Evolutionary conservation across 2,888 invertebrate species (phyloP), one percentile per base, ranked within the genome.

Genomic region (Rhagonycha lutea): DNA sequence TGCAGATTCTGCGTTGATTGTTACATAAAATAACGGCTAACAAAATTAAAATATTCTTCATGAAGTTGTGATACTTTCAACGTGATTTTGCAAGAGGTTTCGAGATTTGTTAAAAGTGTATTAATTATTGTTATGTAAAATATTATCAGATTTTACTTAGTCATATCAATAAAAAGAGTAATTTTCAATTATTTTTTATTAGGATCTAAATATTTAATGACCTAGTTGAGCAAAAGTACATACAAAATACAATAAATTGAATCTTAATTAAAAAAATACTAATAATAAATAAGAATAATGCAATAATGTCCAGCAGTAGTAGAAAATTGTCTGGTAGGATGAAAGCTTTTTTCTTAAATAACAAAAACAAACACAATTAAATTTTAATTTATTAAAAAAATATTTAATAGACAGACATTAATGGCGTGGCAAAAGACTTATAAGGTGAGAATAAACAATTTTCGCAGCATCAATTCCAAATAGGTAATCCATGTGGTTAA

Each of bases 401-500:
- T n/a, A n/a, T n/a, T n/a, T n/a, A n/a, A n/a, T n/a, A n/a, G n/a
- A n/a, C n/a, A n/a, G n/a, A n/a, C n/a, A n/a, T 47, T 47, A 47
- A 47, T 47, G 47, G n/a, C 47, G 47, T n/a, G 7, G 1, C 47
- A n/a, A n/a, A 47, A 47, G 47, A 7, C n/a, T n/a, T n/a, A 47
- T n/a, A 5, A 47, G 0, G 1, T n/a, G 47, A 0, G 5, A 0
- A 7, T 47, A 47, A 47, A 47, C n/a, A 0, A 47, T 4, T 47
- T 47, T 47, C 4, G 78, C 79, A 11, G 86, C 86, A 73, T 85
- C 81, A 9, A 84, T 86, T 5, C 84, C 86, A 78, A 79, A 84
- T 63, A 85, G 73, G 69, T 68, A 28, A 28, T 28, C 14, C 5
- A 82, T 86, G 85, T 67, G 89, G 89, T 11, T 85, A 83, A 23